A percentile compares a stretch with the other conserved stretches of the same genome.
Evolutionary conservation across 1,140 invertebrate species (phyloP).

Genomic region (Habropoda laboriosa): DNA sequence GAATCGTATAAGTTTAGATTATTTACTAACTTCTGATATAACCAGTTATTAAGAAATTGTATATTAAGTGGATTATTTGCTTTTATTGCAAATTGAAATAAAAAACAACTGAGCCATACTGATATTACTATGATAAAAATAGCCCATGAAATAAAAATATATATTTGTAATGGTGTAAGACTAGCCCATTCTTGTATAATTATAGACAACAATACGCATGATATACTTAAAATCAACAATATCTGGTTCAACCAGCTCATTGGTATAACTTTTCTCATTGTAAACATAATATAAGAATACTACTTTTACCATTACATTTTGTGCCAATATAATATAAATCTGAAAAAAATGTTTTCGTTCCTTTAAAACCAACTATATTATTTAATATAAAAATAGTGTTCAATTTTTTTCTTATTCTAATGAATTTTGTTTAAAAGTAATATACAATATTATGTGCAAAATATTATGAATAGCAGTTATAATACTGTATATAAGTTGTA

Average conservation of each 20-base stretch:
- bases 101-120: constrained; percentile 73
- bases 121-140: constrained; percentile 70
- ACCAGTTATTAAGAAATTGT: constrained; percentile 64
- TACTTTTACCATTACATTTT: constrained; percentile 52
- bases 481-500: too few species aligned
- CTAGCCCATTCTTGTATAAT: constrained; percentile 70
- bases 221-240: constrained; percentile 68
- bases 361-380: background rate
- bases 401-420: too few species aligned
- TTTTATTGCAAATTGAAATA: constrained; percentile 72
- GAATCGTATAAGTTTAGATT: constrained; percentile 22
- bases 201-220: constrained; percentile 64
- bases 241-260: constrained; percentile 75
- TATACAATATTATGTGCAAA: too few species aligned
- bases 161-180: constrained; percentile 68
- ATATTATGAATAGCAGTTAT: too few species aligned
- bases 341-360: constrained; percentile 23
- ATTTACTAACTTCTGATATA: constrained; percentile 53
- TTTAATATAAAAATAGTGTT: too few species aligned
- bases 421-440: too few species aligned
- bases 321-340: constrained; percentile 33
- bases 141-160: constrained; percentile 73
- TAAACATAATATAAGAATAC: constrained; percentile 9
- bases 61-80: constrained; percentile 68
- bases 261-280: constrained; percentile 71